Percentiles rank a stretch among this genome's conserved stretches.
These are phyloP conservation scores for Sus scrofa DNA, from an alignment of 2,113 vertebrate species.

Conservation along the genomic window DNA sequence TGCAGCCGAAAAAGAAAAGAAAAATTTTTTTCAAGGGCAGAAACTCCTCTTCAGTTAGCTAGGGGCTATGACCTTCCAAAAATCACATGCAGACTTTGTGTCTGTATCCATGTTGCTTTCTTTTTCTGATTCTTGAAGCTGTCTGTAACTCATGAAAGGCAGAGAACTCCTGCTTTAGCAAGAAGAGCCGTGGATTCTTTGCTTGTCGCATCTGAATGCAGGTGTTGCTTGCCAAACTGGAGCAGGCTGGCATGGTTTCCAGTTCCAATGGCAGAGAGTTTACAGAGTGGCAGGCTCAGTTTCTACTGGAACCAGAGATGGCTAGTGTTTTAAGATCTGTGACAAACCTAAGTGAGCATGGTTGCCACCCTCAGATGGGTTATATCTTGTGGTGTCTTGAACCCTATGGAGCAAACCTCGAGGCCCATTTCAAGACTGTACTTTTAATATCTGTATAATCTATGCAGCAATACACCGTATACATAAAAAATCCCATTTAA, in stretches of 20 bases:
- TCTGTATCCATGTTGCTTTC: background rate
- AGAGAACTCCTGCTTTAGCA: background rate
- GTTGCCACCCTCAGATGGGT: background rate
- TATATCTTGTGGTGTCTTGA: background rate
- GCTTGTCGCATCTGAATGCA: background rate
- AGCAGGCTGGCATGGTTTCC: background rate
- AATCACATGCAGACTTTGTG: no score
- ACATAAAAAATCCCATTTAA: background rate
- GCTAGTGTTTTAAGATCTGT: background rate
- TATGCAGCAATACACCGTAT: background rate
- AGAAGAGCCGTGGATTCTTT: background rate
- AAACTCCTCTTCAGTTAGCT: background rate
- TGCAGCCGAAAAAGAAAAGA: no score
- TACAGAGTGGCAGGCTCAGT: background rate
- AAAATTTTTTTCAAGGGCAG: background rate
- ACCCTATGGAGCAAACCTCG: background rate
- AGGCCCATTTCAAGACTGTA: background rate
- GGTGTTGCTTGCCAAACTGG: background rate
- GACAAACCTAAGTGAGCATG: accelerated
- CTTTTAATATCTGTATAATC: background rate
- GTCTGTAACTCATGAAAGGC: background rate
- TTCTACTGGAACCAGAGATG: background rate
- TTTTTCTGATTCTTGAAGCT: background rate
- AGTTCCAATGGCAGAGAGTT: background rate
- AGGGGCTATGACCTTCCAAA: background rate